Evolutionary conservation across 1,140 invertebrate genomes (phyloP), one percentile per base, ranked within the genome.

Genomic region (Drosophila rufa): DNA sequence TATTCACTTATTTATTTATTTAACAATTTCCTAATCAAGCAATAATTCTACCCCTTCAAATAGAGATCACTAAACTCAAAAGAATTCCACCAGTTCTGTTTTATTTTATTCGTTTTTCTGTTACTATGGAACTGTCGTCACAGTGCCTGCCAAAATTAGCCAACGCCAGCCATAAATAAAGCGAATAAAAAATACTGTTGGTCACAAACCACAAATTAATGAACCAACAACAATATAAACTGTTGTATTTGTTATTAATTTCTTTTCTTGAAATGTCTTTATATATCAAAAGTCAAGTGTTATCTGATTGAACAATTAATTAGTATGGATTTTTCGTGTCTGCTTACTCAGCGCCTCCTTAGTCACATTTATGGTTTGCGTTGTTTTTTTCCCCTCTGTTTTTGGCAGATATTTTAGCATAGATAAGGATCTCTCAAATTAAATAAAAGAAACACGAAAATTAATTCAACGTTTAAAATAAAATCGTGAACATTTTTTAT

Each of bases 271-370:
- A 89, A 90, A 89, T 90, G 84, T 89, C 84, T 89, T 87, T 64
- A 87, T 64, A 85, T 85, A 70, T 68, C 64, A 68, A 70, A 40
- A 84, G 80, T 78, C 76, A 66, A 89, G 64, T 70, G 71, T 80
- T 89, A 89, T 89, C 84, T 84, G 84, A 89, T 89, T 80, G 65
- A 79, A 79, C 84, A 90, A 89, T 89, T 89, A 89, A 89, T 89
- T 89, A 84, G 78, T 70, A 68, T 68, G 69, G 79, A 79, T 80
- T 78, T 82, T 67, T 68, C 25, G 27, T 61, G 57, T 73, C 36
- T 48, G 55, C 53, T 59, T 68, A 56, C 50, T 68, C 68, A 66
- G 60, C 43, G 69, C 71, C 69, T 62, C 42, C 45, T 56, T 53
- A 67, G 61, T 74, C 71, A 66, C 73, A 76, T 78, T 69, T 75